Percentiles rank a stretch among this genome's conserved stretches.
Conservation (phyloP, 2,797 vertebrate species). For the Parauchenoglanis ngamensis region DNA sequence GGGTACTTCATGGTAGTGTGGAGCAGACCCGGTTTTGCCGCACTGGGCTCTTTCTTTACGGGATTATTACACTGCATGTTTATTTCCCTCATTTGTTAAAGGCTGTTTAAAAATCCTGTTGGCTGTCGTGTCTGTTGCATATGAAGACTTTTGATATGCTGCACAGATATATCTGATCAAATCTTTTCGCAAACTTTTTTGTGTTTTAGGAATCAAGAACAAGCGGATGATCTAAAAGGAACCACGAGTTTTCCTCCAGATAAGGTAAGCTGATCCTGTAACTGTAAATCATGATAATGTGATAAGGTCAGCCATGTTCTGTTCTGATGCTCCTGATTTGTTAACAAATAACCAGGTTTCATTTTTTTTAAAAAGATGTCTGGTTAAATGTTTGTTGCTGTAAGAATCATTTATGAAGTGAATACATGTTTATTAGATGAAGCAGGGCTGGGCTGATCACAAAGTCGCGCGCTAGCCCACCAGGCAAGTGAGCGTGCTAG, state of each 20-base stretch:
- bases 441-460: background rate
- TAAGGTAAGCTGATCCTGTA: constrained; percentile 45
- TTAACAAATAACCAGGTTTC: background rate
- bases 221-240: constrained; percentile 57
- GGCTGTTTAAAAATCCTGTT: background rate
- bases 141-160: background rate
- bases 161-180: background rate
- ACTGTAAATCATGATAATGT: background rate
- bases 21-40: background rate
- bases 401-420: background rate
- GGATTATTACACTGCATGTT: background rate
- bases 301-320: background rate
- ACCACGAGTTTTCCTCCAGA: constrained; percentile 49
- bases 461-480: background rate
- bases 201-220: constrained; percentile 43
- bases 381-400: too few species aligned
- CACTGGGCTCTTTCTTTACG: background rate
- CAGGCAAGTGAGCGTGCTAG: background rate
- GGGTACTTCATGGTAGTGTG: background rate
- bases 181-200: background rate
- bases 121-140: background rate
- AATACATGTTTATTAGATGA: background rate
- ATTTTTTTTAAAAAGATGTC: background rate
- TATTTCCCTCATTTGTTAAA: background rate
- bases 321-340: background rate